These are phyloP conservation scores for Stenchaetothrips biformis DNA, from an alignment of 2,888 invertebrate species.

Conservation along the genomic window DNA sequence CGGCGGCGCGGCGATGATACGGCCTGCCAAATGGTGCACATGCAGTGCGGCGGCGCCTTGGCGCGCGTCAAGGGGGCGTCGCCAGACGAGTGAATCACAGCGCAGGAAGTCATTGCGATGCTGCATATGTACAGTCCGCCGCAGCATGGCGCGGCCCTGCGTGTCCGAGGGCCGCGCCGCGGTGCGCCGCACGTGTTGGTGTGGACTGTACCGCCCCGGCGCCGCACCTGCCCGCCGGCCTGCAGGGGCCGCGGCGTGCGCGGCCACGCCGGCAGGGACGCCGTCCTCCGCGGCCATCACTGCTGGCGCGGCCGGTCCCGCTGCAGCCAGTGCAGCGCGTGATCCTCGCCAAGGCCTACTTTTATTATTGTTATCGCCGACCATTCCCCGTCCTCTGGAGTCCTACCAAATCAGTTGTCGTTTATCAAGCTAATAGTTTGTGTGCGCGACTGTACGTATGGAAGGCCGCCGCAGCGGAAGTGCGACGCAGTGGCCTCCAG, in stretches of 20 bases:
- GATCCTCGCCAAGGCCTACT: background rate
- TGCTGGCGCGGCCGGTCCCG: too few species aligned
- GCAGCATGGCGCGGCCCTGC: too few species aligned
- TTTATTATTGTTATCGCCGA: background rate
- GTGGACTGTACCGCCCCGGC: background rate
- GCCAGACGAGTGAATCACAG: slow-evolving; percentile 5
- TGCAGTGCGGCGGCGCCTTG: background rate
- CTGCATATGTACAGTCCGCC: too few species aligned
- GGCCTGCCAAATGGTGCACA: slow-evolving; percentile 7
- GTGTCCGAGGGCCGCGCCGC: background rate
- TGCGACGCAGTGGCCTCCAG: background rate
- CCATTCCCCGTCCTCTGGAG: background rate
- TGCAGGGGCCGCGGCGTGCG: too few species aligned
- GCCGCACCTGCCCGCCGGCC: background rate
- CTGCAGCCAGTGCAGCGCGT: too few species aligned
- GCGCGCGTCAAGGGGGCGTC: background rate
- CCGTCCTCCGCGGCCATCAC: too few species aligned
- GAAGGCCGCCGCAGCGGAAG: background rate
- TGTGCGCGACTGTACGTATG: background rate
- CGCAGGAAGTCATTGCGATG: background rate
- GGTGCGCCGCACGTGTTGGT: background rate
- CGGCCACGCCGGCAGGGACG: too few species aligned
- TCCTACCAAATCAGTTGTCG: slow-evolving; percentile 17
- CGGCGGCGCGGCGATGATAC: background rate
- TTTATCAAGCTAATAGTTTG: slow-evolving; percentile 14